These are phyloP conservation scores for Danionella dracula DNA, from an alignment of 2,797 vertebrate species.

Conservation along the genomic window DNA sequence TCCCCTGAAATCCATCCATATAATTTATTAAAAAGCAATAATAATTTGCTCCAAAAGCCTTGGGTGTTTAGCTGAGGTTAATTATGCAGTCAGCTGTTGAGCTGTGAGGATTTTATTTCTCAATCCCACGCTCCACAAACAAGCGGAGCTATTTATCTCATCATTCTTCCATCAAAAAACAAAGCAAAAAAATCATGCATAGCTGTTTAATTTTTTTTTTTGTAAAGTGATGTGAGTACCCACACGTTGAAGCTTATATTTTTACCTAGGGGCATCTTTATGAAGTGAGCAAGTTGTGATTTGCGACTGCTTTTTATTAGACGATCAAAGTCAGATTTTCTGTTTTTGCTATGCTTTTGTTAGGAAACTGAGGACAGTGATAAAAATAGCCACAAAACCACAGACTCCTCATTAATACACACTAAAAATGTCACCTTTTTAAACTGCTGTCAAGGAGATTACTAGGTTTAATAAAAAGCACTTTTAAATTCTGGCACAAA, in stretches of 20 bases:
- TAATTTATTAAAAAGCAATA: constrained; percentile 12
- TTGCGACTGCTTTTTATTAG: constrained; percentile 36
- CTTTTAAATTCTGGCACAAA: no score
- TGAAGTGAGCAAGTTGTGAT: constrained; percentile 27
- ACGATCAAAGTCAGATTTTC: constrained; percentile 23
- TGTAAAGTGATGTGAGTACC: background rate
- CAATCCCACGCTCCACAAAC: constrained; percentile 4
- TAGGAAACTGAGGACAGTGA: background rate
- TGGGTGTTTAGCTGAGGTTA: constrained; percentile 17
- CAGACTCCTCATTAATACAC: no score
- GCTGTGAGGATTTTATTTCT: constrained; percentile 15
- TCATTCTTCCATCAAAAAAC: background rate
- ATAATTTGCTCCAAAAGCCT: background rate
- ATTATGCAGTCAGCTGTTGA: constrained; percentile 8
- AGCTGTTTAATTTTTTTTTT: background rate
- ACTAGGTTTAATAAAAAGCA: no score
- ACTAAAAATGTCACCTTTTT: no score
- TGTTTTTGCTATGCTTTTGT: background rate
- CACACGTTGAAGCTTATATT: background rate
- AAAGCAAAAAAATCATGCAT: no score
- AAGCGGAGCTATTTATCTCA: background rate
- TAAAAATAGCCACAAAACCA: background rate
- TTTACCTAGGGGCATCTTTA: background rate
- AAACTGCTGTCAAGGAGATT: no score
- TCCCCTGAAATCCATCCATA: background rate